Evolutionary conservation across 2,797 vertebrate species (phyloP).

Genomic region (Enteromius radiatus): DNA sequence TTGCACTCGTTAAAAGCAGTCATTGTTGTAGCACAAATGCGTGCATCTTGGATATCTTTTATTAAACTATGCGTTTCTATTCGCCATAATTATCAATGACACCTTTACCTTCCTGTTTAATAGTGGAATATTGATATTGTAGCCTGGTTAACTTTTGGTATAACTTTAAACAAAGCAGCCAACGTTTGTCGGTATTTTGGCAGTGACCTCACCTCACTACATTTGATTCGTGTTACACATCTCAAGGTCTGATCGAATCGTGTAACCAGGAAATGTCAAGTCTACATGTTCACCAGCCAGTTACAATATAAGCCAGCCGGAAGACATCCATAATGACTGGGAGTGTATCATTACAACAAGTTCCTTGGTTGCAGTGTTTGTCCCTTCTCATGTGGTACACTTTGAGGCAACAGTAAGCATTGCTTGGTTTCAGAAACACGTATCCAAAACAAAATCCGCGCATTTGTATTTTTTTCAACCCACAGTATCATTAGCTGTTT

Average conservation of each 20-base stretch:
- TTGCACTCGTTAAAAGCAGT: neutral
- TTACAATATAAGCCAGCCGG: neutral
- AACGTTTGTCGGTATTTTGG: neutral
- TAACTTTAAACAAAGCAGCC: neutral
- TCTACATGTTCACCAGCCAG: neutral
- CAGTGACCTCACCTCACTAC: neutral
- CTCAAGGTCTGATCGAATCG: neutral
- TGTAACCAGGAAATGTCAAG: neutral
- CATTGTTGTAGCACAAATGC: too few relatives aligned
- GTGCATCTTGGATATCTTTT: neutral
- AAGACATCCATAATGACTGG: neutral
- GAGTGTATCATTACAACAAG: neutral
- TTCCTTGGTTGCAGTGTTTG: neutral
- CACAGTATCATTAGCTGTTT: slow-evolving; percentile 5
- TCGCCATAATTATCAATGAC: neutral
- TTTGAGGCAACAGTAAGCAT: neutral
- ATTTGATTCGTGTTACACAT: neutral
- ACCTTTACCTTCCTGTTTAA: neutral
- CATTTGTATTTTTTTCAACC: slow-evolving; percentile 2
- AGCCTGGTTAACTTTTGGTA: neutral
- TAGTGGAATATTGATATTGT: neutral
- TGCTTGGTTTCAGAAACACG: slow-evolving; percentile 19
- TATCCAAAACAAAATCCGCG: slow-evolving; percentile 30
- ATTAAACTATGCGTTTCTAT: neutral
- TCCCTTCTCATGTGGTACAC: neutral